Evolutionary conservation across 2,888 invertebrate genomes (phyloP), one percentile per base, ranked within the genome.

Genomic region (Helleia helle): DNA sequence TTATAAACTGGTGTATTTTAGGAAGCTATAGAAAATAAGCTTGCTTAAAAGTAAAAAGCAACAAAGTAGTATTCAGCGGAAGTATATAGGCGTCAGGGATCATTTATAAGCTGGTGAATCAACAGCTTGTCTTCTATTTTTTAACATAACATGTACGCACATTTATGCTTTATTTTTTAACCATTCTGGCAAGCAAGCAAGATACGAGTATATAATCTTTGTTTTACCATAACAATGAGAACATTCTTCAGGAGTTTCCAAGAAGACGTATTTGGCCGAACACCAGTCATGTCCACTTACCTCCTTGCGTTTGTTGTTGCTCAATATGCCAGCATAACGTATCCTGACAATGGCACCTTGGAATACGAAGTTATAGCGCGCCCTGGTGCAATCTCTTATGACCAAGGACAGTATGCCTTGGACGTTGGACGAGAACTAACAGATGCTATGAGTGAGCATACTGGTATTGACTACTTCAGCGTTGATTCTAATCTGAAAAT

Each of bases 261-360:
- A 49, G 67, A 71, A 9, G 81, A 83, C 42, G 29, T 59, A 1
- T 84, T 65, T 46, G 24, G 49, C 46, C 76, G 54, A 18, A 81
- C 88, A 0, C 87, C 87, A 1, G 24, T 54, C 2, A 86, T 87
- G 86, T 90, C 90, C 4, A 90, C 91, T 0, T 93, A 93, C 54
- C 77, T 93, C 2, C 77, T 93, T 17, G 92, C 92, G 0, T 83
- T 91, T 46, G 86, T 90, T 5, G 89, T 92, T 1, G 89, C 89
- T 42, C 87, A 91, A 42, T 90, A 89, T 55, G 76, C 50, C 9
- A 54, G 52, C 18, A 9, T 51, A 44, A 56, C 26, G 43, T 46
- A 9, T 1, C 28, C 28, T 5, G 0, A 26, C 1, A 48, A 54
- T 18, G 31, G 17, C 3, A n/a, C 3, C 17, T 9, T 73, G 0